Conservation (phyloP, 2,797 vertebrate species). For the Crocodylus rhombifer region DNA sequence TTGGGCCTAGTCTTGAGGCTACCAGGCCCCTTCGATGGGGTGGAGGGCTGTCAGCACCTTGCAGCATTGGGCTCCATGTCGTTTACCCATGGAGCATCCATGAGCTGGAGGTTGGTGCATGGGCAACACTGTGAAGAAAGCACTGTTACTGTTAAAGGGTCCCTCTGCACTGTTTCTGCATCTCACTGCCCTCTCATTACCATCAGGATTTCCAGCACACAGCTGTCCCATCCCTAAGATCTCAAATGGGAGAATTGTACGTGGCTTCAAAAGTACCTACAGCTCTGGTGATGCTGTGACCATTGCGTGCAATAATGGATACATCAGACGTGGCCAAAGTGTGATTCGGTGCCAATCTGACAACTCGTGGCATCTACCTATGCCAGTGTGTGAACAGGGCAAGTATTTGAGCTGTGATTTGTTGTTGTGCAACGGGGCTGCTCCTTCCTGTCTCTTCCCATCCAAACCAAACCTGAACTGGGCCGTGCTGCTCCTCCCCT, state of each 20-base stretch:
- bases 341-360: constrained; percentile 68
- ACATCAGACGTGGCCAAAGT: constrained; percentile 64
- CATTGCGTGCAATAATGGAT: constrained; percentile 74
- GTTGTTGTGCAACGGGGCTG: rapidly evolving
- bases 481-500: no score
- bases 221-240: constrained; percentile 54
- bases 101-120: no score
- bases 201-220: constrained; percentile 34
- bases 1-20: no score
- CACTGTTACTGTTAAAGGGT: rapidly evolving
- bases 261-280: constrained; percentile 40
- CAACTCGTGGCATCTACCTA: constrained; percentile 63
- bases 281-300: constrained; percentile 25
- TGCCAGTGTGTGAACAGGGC: constrained; percentile 74
- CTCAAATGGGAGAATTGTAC: constrained; percentile 55
- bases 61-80: not conserved
- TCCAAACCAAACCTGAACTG: not conserved
- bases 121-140: not conserved
- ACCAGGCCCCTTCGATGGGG: no score
- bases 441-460: not conserved
- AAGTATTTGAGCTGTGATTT: not conserved
- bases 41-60: not conserved
- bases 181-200: not conserved
- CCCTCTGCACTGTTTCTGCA: not conserved
- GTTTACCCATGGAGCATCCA: no score